Evolutionary conservation across 1,140 invertebrate genomes (phyloP).

Genomic region (Ceratina japonica): DNA sequence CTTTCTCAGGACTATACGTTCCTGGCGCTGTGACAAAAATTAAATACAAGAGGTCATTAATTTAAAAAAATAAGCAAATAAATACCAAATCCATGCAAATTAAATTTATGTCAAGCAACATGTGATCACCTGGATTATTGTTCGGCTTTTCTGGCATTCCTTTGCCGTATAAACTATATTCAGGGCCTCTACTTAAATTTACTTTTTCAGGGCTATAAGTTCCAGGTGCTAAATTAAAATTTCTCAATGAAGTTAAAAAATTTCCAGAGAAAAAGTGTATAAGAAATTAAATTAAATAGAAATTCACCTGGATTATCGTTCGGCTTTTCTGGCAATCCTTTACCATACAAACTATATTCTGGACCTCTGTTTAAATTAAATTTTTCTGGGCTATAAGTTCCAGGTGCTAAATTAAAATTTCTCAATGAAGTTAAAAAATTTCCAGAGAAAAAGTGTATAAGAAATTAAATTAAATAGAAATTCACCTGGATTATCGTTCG

Average conservation of each 20-base stretch:
- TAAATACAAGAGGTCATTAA: conserved; percentile 15
- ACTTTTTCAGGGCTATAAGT: conserved; percentile 66
- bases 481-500: conserved; percentile 35
- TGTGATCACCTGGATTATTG: conserved; percentile 28
- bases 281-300: neutral
- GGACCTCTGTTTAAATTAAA: conserved; percentile 62
- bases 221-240: conserved; percentile 66
- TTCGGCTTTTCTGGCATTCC: conserved; percentile 49
- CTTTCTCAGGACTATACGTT: conserved; percentile 72
- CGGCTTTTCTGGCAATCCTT: conserved; percentile 64
- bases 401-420: conserved; percentile 65
- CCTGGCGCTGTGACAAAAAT: conserved; percentile 52
- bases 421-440: neutral
- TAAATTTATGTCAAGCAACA: neutral
- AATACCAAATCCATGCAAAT: conserved; percentile 68
- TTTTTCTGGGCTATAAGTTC: conserved; percentile 65
- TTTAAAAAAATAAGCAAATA: conserved; percentile 31
- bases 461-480: neutral
- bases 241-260: neutral
- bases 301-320: conserved; percentile 34
- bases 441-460: neutral
- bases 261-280: neutral
- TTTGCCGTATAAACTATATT: conserved; percentile 83
- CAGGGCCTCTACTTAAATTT: conserved; percentile 62
- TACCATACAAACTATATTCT: conserved; percentile 82